phyloP scores from a whole-genome alignment of 2,888 invertebrate genomes.

The Pasiphila rectangulata region DNA sequence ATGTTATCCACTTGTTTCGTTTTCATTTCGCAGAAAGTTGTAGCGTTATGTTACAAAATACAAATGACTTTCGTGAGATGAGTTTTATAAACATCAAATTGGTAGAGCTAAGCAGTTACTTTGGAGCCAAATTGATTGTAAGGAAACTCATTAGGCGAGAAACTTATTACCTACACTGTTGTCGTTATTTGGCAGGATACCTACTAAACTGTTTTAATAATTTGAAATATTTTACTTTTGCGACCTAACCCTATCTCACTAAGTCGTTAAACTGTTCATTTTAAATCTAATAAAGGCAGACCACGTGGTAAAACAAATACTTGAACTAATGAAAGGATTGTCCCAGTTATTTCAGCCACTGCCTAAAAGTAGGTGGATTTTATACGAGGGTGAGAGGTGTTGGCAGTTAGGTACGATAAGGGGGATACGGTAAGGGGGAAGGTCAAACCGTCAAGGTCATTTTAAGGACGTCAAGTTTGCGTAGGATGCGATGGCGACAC shows the following conservation, averaged over 20 bases:
- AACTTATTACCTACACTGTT: no score
- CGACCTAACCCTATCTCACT: no score
- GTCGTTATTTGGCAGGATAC: no score
- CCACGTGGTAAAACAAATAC: no score
- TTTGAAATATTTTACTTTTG: no score
- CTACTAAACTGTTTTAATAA: no score
- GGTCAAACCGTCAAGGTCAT: conserved; percentile 45
- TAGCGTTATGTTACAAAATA: neutral
- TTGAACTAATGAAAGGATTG: neutral
- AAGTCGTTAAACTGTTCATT: no score
- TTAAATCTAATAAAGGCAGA: no score
- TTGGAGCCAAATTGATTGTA: neutral
- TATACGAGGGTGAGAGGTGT: conserved; percentile 6
- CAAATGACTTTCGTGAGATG: neutral
- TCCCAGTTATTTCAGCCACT: neutral
- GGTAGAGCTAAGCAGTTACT: neutral
- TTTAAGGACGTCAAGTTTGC: conserved; percentile 43
- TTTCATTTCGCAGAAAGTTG: neutral
- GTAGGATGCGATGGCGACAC: conserved; percentile 41
- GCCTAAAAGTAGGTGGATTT: no score
- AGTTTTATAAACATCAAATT: neutral
- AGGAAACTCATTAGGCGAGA: neutral
- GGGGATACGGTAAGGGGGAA: conserved; percentile 20
- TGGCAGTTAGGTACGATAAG: conserved; percentile 17
- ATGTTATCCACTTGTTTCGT: neutral